Percentiles rank a stretch among this genome's conserved stretches.
phyloP scores from a whole-genome alignment of 2,113 vertebrate genomes.

The Callipepla californica region DNA sequence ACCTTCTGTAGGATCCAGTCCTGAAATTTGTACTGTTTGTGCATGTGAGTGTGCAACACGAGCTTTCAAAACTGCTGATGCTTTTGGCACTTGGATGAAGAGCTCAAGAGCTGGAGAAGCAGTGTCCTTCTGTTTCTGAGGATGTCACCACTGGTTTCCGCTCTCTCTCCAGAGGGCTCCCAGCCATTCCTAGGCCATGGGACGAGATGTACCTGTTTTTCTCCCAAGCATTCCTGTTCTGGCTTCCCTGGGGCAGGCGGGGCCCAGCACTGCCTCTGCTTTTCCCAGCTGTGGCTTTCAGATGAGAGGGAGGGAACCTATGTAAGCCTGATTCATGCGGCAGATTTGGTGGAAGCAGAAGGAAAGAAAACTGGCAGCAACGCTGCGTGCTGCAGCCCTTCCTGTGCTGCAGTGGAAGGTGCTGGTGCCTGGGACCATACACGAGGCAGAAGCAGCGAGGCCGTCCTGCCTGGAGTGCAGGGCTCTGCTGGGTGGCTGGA shows the following conservation, averaged over 20 bases:
- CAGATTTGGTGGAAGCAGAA: not conserved
- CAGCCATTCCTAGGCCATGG: not conserved
- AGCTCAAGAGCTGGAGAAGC: conserved; percentile 6
- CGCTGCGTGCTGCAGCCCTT: not conserved
- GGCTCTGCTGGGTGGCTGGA: not conserved
- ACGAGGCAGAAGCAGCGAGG: not conserved
- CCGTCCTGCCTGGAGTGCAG: not conserved
- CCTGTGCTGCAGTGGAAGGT: not conserved
- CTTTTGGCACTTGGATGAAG: conserved; percentile 6
- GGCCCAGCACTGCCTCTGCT: not conserved
- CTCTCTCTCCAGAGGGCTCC: not conserved
- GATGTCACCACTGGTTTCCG: not conserved
- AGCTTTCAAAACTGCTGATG: not conserved
- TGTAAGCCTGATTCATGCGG: not conserved
- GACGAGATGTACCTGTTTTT: not conserved
- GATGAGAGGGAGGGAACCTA: not conserved
- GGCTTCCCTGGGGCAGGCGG: not conserved
- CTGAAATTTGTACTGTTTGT: not conserved
- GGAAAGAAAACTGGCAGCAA: not conserved
- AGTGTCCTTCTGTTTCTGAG: not conserved
- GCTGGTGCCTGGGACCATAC: fast-evolving
- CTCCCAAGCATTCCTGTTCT: not conserved
- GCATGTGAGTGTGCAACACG: not conserved
- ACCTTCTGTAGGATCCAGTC: not conserved
- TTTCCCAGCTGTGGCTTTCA: not conserved